Evolutionary conservation across 2,888 invertebrate species (phyloP).

Genomic region (Adela reaumurella): DNA sequence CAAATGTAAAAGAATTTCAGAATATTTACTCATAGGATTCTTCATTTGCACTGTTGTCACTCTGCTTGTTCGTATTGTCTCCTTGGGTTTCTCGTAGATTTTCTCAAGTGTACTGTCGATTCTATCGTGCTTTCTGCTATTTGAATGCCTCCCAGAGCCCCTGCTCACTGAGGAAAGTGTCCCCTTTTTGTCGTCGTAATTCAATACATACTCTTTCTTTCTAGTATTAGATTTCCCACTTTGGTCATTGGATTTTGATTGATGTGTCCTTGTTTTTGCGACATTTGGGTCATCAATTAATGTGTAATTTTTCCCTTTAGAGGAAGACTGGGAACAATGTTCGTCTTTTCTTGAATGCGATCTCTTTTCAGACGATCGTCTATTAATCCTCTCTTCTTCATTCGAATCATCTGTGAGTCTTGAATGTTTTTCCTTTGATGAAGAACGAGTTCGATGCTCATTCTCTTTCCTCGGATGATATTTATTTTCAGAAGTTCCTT

Average conservation of each 20-base stretch:
- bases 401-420: too few species aligned
- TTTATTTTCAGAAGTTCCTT: too few species aligned
- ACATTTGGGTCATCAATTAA: too few species aligned
- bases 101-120: conserved; percentile 18
- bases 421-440: too few species aligned
- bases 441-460: too few species aligned
- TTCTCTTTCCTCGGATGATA: too few species aligned
- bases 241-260: background rate
- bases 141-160: conserved; percentile 21
- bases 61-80: conserved; percentile 25
- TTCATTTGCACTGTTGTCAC: conserved; percentile 9
- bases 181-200: conserved; percentile 48
- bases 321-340: too few species aligned
- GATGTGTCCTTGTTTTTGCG: conserved; percentile 3
- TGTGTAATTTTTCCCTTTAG: too few species aligned
- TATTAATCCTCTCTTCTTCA: too few species aligned
- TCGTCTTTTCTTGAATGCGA: too few species aligned
- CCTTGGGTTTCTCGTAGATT: conserved; percentile 24
- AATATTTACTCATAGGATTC: conserved; percentile 39
- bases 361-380: too few species aligned
- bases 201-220: conserved; percentile 41
- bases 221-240: conserved; percentile 15
- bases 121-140: conserved; percentile 19
- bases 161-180: conserved; percentile 44
- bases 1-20: too few species aligned